Base-by-base conservation (phyloP, 2,797 vertebrate species). In the Carcharodon carcharias region DNA sequence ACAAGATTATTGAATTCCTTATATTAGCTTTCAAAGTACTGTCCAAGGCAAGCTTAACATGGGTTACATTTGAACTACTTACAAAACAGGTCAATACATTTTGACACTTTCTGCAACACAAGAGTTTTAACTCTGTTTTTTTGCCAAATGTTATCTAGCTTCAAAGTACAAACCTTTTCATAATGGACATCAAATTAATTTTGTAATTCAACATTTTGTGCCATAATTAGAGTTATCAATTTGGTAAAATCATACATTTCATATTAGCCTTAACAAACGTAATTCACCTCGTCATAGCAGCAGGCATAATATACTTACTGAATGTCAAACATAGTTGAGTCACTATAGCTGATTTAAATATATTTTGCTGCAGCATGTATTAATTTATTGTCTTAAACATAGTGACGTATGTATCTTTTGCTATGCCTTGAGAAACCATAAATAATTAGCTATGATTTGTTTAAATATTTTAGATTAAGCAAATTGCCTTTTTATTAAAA, bases 391-490 rank as follows among this genome's bases (percentile, higher is more conserved):
- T 56, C 7, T 56, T 88, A 56, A 88, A 88, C 28, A 31, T 45
- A 23, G 23, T 56, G 26, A 88, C 54, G 5, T 85, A 40, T 9
- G 9, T 18, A 45, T 45, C n/a, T 56, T 54, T 56, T 88, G 26
- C 21, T 88, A 31, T 28, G 85, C 50, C 85, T 56, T 54, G 21
- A 88, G 85, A 50, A 88, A 88, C 31, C 80, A 18, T 88, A 88
- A 56, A 31, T 28, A 31, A 56, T 26, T 28, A 7, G 4, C 16
- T 54, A 28, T 88, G 45, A 9, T 88, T 45, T 28, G 14, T 3
- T 45, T 88, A 88, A 56, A 88, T 88, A 88, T 88, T 88, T 88
- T 56, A 88, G 85, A 88, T 88, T 88, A 56, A 56, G 56, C 85
- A 88, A 88, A 88, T 82, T 88, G 50, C 26, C 56, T 54, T 88